Evolutionary conservation across 2,888 invertebrate genomes (phyloP).

Genomic region (Epistrophella euchroma): DNA sequence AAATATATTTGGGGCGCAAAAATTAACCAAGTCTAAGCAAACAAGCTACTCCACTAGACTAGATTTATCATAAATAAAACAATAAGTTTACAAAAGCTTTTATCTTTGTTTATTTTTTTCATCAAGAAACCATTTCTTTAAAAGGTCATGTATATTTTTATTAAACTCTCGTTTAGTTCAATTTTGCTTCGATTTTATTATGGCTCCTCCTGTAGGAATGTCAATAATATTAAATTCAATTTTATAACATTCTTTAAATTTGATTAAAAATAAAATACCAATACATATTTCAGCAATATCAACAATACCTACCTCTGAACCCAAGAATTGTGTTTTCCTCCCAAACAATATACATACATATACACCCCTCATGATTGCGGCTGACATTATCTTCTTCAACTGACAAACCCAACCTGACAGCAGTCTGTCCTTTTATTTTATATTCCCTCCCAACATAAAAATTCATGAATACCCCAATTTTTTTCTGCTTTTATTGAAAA

Average conservation of each 20-base stretch:
- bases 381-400: conserved; percentile 58
- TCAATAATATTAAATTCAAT: conserved; percentile 53
- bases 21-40: too few species aligned
- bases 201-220: neutral
- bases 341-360: conserved; percentile 36
- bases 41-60: too few species aligned
- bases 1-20: too few species aligned
- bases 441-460: conserved; percentile 15
- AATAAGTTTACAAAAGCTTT: too few species aligned
- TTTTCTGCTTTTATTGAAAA: conserved; percentile 60
- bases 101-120: too few species aligned
- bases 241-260: conserved; percentile 60
- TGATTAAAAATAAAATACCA: conserved; percentile 68
- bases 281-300: conserved; percentile 18
- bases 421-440: conserved; percentile 52
- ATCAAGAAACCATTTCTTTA: too few species aligned
- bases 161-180: neutral
- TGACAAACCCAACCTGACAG: conserved; percentile 66
- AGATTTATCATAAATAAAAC: too few species aligned
- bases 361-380: conserved; percentile 41
- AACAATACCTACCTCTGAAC: neutral
- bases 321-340: conserved; percentile 19
- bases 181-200: neutral
- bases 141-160: neutral
- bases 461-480: conserved; percentile 56